Base-by-base conservation (phyloP, 2,113 vertebrate genomes). In the Clarias magur region DNA sequence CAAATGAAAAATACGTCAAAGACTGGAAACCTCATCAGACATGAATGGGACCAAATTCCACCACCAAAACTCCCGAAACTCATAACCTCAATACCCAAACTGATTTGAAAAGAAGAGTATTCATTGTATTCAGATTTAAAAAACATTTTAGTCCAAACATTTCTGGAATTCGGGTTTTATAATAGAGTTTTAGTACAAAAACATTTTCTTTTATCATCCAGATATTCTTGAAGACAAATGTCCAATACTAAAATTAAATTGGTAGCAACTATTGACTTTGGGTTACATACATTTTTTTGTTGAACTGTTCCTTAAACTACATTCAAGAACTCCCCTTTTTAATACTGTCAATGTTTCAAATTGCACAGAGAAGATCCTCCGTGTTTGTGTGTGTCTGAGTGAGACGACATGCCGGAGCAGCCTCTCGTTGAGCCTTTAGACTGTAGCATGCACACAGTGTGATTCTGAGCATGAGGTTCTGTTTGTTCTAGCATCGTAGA, bases 401-500 rank as follows among this genome's bases (percentile, higher is more conserved):
- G n/a, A 82, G 54, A 17, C 17, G 25, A 19, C n/a, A 19, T 79
- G 48, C 42, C 15, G 73, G 13, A 54, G 54, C 73, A 54, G 48
- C 23, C 23, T 76, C 15, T 48, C 12, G 2, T 19, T 23, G 21
- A 75, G 72, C 25, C 72, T 48, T 75, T n/a, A 21, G 30, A 67
- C 60, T 60, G 15, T 4, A 75, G 38, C 65, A 79, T 4, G 65
- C 60, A 70, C 27, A 56, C 11, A 54, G 13, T 60, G 57, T 62
- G 80, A 34, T 27, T 75, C n/a, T 81, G 59, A 82, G 16, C 34
- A 57, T 56, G 54, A 68, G 4, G 17, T 38, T 86, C 25, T 56
- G 79, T 21, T 67, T 86, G 42, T 86, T 86, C 17, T 23, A 78
- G 62, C 27, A 67, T 87, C 83, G n/a, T 72, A 70, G 72, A 60